phyloP scores from a whole-genome alignment of 2,797 vertebrate species.

The Pseudocheirus occidentalis region DNA sequence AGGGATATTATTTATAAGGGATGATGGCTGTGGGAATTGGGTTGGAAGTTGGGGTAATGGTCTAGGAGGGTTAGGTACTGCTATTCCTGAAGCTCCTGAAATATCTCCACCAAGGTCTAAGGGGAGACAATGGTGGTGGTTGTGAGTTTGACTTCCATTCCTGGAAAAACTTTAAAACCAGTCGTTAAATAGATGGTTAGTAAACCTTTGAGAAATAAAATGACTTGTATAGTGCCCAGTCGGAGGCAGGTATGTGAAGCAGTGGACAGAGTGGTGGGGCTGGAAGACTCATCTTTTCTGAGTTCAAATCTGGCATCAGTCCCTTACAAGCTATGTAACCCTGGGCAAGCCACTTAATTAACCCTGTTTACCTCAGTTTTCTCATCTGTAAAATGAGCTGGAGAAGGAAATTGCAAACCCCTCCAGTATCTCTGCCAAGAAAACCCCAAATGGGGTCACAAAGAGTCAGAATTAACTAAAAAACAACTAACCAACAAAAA shows the following conservation, averaged over 20 bases:
- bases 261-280: neutral
- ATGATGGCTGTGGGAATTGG: neutral
- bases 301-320: neutral
- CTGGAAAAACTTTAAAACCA: neutral
- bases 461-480: no score
- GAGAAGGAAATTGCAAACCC: no score
- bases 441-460: no score
- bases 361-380: neutral
- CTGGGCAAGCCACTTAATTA: neutral
- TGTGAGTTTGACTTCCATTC: neutral
- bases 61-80: neutral
- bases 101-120: neutral
- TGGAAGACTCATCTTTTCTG: no score
- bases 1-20: neutral
- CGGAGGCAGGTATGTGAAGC: neutral
- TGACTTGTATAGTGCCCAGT: neutral
- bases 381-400: no score
- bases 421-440: no score
- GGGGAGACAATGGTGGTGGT: neutral
- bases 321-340: neutral
- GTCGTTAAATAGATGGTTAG: neutral
- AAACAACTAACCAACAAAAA: no score
- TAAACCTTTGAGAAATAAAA: neutral
- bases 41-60: no score
- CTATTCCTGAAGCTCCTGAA: neutral